Evolutionary conservation across 2,797 vertebrate species (phyloP), one percentile per base, ranked within the genome.

Genomic region (Helicolenus hilgendorfi): DNA sequence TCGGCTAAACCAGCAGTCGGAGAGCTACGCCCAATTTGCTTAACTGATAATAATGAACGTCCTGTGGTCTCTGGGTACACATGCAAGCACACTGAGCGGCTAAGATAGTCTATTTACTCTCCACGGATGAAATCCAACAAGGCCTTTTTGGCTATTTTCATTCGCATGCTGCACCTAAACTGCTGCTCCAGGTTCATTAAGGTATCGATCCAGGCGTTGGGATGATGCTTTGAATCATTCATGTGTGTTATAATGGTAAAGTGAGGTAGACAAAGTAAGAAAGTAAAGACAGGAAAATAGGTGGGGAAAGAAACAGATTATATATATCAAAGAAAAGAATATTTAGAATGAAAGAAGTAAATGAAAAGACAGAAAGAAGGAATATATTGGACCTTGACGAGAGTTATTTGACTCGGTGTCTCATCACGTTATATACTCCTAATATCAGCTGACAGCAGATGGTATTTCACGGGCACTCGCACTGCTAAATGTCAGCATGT

Each of bases 341-440:
- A 53, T 5, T 20, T 22, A 4, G 38, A 41, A 63, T 7, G 10
- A 15, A 33, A 35, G 1, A n/a, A 2, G 0, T 11, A 27, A 55
- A 64, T 33, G n/a, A 14, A 36, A 4, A n/a, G 20, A 38, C 5
- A 31, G 13, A 20, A 1, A n/a, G 41, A 36, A 33, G 56, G 62
- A 49, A 5, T 35, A 3, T 13, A 14, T 4, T 70, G 77, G 55
- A 72, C 31, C n/a, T 65, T 41, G 22, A 20, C 8, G 14, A 7
- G 80, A 83, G 72, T 69, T n/a, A 29, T 80, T 26, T 22, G 27
- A 85, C 72, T 72, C 59, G 45, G 83, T 81, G 83, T 81, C 68
- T 65, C 76, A 64, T 87, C 65, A 18, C 13, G 49, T 62, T 81
- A 79, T 91, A 71, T 75, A 91, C 84, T 87, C n/a, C 67, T 86